Base-by-base conservation (phyloP, 2,888 invertebrate genomes). In the Omphaloscelis lunosa region DNA sequence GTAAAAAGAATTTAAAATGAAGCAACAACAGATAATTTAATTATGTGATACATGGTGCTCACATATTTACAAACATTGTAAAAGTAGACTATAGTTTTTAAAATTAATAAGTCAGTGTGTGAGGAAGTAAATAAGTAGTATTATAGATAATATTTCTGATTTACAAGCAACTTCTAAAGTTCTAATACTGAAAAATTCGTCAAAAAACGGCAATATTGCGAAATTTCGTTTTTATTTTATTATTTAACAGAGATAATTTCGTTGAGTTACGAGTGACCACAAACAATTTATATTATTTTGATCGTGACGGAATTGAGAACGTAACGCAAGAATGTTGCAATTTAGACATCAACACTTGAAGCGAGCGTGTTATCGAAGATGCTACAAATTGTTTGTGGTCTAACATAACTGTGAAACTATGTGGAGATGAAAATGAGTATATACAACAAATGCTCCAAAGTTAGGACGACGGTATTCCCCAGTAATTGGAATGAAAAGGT, bases 361-460 rank as follows among this genome's bases (percentile, higher is more conserved):
- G 58, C 75, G 39, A 59, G 68, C 56, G 15, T 65, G 58, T 53
- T 83, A n/a, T 70, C 34, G 65, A 66, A 79, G 83, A 80, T 78
- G 59, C 29, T 65, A 51, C 65, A 70, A 83, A 78, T 79, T 76
- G 62, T 82, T 70, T 83, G 80, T 70, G 83, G 80, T 80, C 70
- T 27, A 58, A 61, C 41, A 34, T 71, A 83, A 70, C 80, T 70
- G 80, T 83, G n/a, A 34, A 82, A 51, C 9, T 62, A 56, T 66
- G 77, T 79, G 29, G 53, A 53, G 61, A 61, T 66, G 48, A 75
- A 45, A 75, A 79, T 75, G 0, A 66, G 53, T 75, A 15, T 53
- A 79, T 48, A 39, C 9, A 39, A 56, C 7, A 12, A 39, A 48
- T 72, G 4, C 12, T 29, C 15, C 20, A 62, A 62, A 29, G 1